These are phyloP conservation scores for Macrophya annulata DNA, from an alignment of 2,888 invertebrate species.

Conservation along the genomic window DNA sequence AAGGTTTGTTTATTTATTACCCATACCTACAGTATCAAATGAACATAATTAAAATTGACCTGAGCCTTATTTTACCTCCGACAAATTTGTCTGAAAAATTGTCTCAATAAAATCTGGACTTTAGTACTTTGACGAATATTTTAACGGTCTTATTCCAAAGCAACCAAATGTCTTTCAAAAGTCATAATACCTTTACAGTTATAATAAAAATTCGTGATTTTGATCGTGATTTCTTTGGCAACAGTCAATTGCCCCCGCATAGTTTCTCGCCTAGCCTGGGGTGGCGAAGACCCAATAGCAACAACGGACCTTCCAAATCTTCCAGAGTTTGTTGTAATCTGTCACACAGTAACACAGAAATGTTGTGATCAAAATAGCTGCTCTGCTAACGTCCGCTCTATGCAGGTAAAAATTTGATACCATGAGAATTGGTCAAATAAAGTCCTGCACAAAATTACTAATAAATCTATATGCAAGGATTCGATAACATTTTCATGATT, in stretches of 20 bases:
- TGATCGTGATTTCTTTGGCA: neutral
- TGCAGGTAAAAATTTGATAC: conserved; percentile 72
- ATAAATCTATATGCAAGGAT: too few relatives aligned
- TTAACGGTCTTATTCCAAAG: neutral
- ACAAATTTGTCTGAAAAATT: neutral
- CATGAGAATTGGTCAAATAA: neutral
- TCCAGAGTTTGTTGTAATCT: conserved; percentile 73
- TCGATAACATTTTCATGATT: neutral
- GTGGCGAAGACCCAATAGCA: conserved; percentile 71
- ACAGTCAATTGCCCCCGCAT: neutral
- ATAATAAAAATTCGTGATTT: neutral
- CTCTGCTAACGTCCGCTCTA: conserved; percentile 73
- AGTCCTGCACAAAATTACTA: neutral
- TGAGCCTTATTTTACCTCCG: neutral
- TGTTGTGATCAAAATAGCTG: conserved; percentile 77
- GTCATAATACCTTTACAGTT: neutral
- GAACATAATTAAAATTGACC: neutral
- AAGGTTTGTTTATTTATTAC: neutral
- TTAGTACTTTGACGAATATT: neutral
- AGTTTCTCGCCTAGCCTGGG: conserved; percentile 72
- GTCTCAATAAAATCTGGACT: neutral
- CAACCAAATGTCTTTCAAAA: neutral
- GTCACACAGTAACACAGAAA: conserved; percentile 77
- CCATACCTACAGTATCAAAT: neutral
- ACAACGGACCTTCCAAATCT: conserved; percentile 57